Percentiles rank a stretch among this genome's conserved stretches.
These are phyloP conservation scores for Synanthedon myopaeformis DNA, from an alignment of 2,888 invertebrate genomes.

Conservation along the genomic window DNA sequence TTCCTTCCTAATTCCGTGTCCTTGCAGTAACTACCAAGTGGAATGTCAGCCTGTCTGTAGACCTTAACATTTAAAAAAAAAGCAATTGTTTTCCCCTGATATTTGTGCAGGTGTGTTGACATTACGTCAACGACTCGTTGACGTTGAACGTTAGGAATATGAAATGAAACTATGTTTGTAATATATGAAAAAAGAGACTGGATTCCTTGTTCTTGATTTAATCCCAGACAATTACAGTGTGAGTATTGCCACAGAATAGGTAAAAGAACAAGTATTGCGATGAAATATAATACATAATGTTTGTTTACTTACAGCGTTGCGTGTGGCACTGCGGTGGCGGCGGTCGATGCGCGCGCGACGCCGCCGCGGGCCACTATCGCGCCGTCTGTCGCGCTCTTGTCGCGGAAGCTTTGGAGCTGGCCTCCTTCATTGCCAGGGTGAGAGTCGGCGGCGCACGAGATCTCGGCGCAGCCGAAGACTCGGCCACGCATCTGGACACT, in stretches of 20 bases:
- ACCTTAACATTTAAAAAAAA: no score
- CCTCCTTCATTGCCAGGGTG: slow-evolving; percentile 90
- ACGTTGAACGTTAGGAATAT: no score
- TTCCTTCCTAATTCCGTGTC: no score
- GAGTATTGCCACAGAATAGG: neutral
- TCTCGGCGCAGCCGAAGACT: slow-evolving; percentile 74
- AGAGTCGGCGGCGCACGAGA: slow-evolving; percentile 74
- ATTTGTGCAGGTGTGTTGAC: no score
- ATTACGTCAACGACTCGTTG: no score
- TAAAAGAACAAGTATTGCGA: neutral
- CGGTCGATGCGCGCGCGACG: slow-evolving; percentile 59
- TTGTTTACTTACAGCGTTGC: slow-evolving; percentile 37
- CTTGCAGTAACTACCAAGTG: no score
- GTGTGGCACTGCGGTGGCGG: slow-evolving; percentile 61
- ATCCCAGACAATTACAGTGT: no score
- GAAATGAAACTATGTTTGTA: no score
- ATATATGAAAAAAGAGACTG: no score
- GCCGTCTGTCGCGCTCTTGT: slow-evolving; percentile 94
- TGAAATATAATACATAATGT: neutral
- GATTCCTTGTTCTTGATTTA: no score
- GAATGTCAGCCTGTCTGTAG: no score
- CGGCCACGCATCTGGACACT: slow-evolving; percentile 80
- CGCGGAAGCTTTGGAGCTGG: slow-evolving; percentile 90
- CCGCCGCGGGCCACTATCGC: slow-evolving; percentile 85
- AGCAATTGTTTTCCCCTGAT: no score